Evolutionary conservation across 2,888 invertebrate species (phyloP), one percentile per base, ranked within the genome.

Genomic region (Caenorhabditis panamensis): DNA sequence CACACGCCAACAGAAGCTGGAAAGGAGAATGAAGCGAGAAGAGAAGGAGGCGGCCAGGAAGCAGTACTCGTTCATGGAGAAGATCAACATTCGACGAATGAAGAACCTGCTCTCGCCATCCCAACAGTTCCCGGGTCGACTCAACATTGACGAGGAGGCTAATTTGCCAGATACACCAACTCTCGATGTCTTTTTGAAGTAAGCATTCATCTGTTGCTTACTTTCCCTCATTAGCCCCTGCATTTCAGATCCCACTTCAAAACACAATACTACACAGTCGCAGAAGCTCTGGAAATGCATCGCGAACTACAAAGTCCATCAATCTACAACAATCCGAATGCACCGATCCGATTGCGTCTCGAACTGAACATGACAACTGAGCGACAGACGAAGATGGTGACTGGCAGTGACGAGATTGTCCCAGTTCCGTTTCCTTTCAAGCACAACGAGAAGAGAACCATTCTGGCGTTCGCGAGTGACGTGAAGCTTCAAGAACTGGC

Each of bases 351-450:
- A 83, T 94, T 95, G 2, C 92, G 93, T 44, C 92, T 96, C 73
- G 96, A 96, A 91, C 91, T 96, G 3, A 94, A 96, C 90, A 95
- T 96, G 95, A 93, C 93, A 84, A 94, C 94, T 66, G 93, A 93
- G 81, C 94, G 94, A 90, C 93, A 94, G 87, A 89, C 89, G 16
- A 89, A 89, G 83, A 86, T 89, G 85, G 79, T 90, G n/a, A 53
- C 84, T 2, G 83, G 80, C 36, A 87, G 87, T 18, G 88, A 89
- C 61, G 88, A 90, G 63, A 88, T 90, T 59, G 87, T 90, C 5
- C 88, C 89, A 24, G 86, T 90, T 4, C 90, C 90, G 13, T 83
- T 82, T 62, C 88, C 90, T 2, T 90, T 90, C 81, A 81, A 84
- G 18, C 90, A 90, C 77, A 87, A 85, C 62, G 90, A 90, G 76